Evolutionary conservation across 2,888 invertebrate genomes (phyloP).

Genomic region (Dyspetes luteomarginatus): DNA sequence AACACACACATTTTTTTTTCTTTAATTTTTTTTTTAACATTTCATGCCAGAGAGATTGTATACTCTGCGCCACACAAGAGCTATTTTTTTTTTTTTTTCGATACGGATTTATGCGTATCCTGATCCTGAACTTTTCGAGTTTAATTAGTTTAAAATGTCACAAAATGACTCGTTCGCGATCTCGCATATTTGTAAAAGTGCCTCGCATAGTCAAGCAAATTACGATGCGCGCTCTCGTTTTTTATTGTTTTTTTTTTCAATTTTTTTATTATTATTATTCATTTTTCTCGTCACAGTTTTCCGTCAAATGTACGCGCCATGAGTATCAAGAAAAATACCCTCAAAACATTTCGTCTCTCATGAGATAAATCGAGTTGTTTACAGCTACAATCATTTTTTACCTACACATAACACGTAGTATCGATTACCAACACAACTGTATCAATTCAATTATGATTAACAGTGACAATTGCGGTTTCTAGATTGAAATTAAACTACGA

Average conservation of each 20-base stretch:
- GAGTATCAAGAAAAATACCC: slow-evolving; percentile 5
- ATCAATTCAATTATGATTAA: slow-evolving; percentile 56
- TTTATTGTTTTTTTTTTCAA: not conserved
- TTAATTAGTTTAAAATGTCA: slow-evolving; percentile 14
- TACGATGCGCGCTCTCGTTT: slow-evolving; percentile 17
- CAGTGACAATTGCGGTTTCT: slow-evolving; percentile 58
- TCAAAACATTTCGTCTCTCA: slow-evolving; percentile 17
- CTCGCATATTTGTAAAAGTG: slow-evolving; percentile 28
- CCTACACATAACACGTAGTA: slow-evolving; percentile 52
- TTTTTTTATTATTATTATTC: slow-evolving; percentile 11
- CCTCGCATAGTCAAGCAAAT: slow-evolving; percentile 37
- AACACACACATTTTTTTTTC: slow-evolving; percentile 46
- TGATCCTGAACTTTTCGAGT: slow-evolving; percentile 39
- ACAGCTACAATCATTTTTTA: slow-evolving; percentile 41
- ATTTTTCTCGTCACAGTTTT: too few relatives aligned
- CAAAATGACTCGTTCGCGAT: not conserved
- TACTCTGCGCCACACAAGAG: not conserved
- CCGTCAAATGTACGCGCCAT: too few relatives aligned
- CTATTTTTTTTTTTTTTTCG: slow-evolving; percentile 19
- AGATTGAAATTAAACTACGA: slow-evolving; percentile 58
- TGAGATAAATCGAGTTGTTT: slow-evolving; percentile 17
- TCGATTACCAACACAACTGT: slow-evolving; percentile 37
- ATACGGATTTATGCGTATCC: slow-evolving; percentile 45
- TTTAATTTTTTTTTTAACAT: slow-evolving; percentile 30
- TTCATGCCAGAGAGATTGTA: slow-evolving; percentile 31